A percentile compares a stretch with the other conserved stretches of the same genome.
Evolutionary conservation across 2,113 vertebrate genomes (phyloP).

Genomic region (Mus musculus): DNA sequence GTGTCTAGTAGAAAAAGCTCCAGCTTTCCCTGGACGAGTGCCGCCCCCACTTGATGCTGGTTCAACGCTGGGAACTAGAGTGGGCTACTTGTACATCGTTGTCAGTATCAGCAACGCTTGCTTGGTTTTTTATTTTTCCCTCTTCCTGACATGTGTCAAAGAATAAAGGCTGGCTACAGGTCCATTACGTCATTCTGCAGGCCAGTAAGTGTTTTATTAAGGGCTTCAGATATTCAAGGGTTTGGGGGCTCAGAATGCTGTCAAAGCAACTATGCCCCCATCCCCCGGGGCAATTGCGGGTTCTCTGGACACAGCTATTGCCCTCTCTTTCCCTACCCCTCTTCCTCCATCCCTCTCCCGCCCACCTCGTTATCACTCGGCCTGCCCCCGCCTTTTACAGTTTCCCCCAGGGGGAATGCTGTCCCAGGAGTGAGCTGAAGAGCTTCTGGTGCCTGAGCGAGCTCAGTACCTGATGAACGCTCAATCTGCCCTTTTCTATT

Average conservation of each 20-base stretch:
- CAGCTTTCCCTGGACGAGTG: conserved; percentile 1
- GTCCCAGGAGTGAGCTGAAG: conserved; percentile 77
- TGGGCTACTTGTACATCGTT: conserved; percentile 65
- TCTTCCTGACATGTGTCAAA: conserved; percentile 83
- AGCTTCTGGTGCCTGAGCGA: conserved; percentile 77
- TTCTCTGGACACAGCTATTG: conserved; percentile 26
- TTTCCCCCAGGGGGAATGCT: conserved; percentile 73
- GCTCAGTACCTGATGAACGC: conserved; percentile 70
- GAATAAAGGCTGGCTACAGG: conserved; percentile 84
- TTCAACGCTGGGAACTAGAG: conserved; percentile 55
- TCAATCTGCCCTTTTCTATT: conserved; percentile 83
- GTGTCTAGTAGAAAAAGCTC: neutral
- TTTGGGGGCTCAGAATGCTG: conserved; percentile 87
- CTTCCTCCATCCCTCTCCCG: conserved; percentile 64
- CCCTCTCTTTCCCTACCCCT: conserved; percentile 57
- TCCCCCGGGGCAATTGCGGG: neutral
- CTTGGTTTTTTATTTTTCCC: conserved; percentile 76
- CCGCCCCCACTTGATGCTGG: conserved; percentile 42
- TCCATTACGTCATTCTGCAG: conserved; percentile 98
- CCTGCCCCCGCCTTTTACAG: conserved; percentile 76
- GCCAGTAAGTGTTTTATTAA: conserved; percentile 93
- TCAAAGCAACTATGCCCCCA: conserved; percentile 85
- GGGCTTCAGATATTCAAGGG: conserved; percentile 88
- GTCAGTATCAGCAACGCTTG: conserved; percentile 76
- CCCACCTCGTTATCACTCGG: conserved; percentile 71